These are phyloP conservation scores for Cygnus atratus DNA, from an alignment of 2,113 vertebrate genomes.

Conservation along the genomic window DNA sequence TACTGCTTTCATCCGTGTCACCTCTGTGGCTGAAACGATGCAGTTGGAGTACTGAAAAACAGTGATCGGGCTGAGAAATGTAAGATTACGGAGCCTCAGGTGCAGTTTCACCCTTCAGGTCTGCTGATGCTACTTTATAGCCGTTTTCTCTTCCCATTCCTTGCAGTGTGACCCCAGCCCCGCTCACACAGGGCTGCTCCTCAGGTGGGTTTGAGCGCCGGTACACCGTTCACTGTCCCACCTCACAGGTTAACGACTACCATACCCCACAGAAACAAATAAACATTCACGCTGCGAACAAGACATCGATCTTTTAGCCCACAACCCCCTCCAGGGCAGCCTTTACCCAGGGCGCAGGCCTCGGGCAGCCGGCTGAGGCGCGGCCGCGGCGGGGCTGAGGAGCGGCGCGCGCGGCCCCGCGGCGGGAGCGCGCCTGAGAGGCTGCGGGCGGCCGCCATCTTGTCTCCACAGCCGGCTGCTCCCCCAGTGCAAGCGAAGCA, in stretches of 20 bases:
- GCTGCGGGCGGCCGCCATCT: conserved; percentile 69
- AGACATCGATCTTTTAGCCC: background rate
- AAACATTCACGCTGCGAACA: no score
- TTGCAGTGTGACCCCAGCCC: no score
- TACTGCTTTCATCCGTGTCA: background rate
- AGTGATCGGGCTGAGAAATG: background rate
- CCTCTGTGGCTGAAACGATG: background rate
- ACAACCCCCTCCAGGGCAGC: no score
- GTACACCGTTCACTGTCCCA: accelerated
- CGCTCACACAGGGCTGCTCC: accelerated
- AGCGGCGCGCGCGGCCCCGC: background rate
- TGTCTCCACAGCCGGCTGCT: conserved; percentile 42
- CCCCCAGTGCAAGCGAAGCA: conserved; percentile 1
- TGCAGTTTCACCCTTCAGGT: accelerated
- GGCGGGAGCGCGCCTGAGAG: conserved; percentile 26
- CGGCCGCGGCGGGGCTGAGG: accelerated
- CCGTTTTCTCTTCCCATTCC: background rate
- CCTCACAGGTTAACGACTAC: accelerated
- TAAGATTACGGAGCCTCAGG: background rate
- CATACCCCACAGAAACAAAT: background rate
- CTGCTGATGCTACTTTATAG: background rate
- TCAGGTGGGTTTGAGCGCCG: background rate
- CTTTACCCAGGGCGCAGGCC: background rate
- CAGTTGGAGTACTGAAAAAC: background rate
- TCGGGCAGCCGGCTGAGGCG: background rate